Conservation (phyloP, 2,113 vertebrate species). For the Rhinichthys klamathensis region DNA sequence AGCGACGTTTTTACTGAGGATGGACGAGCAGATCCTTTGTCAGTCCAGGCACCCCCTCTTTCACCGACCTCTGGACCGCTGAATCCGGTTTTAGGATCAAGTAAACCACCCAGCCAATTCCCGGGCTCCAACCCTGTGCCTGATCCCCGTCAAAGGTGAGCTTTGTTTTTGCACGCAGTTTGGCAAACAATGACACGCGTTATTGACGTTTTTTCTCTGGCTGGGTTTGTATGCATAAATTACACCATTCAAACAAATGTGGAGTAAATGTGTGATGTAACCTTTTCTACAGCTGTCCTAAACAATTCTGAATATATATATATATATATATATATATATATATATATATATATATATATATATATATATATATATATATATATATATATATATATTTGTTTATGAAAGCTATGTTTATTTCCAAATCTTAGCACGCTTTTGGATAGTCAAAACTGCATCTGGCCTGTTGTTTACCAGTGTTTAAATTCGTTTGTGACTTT, state of each 20-base stretch:
- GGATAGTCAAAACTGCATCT: neutral
- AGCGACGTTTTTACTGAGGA: constrained; percentile 74
- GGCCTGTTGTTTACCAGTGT: neutral
- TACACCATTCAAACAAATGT: neutral
- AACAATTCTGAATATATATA: neutral
- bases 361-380: constrained; percentile 6
- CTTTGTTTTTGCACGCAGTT: neutral
- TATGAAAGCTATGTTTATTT: neutral
- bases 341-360: neutral
- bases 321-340: neutral
- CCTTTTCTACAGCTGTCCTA: neutral
- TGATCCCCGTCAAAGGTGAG: constrained; percentile 87
- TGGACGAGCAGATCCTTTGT: constrained; percentile 59
- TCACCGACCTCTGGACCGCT: constrained; percentile 63
- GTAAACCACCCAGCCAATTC: constrained; percentile 67
- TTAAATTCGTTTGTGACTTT: neutral
- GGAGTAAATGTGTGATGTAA: neutral
- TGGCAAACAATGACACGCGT: neutral
- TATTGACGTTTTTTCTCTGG: neutral
- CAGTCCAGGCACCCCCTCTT: constrained; percentile 65
- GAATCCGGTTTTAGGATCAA: constrained; percentile 52
- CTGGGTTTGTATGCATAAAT: neutral
- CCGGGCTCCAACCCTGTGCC: constrained; percentile 60
- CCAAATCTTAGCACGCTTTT: neutral
- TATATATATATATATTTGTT: neutral